phyloP scores from a whole-genome alignment of 2,888 invertebrate genomes.

The Euspilapteryx auroguttella region DNA sequence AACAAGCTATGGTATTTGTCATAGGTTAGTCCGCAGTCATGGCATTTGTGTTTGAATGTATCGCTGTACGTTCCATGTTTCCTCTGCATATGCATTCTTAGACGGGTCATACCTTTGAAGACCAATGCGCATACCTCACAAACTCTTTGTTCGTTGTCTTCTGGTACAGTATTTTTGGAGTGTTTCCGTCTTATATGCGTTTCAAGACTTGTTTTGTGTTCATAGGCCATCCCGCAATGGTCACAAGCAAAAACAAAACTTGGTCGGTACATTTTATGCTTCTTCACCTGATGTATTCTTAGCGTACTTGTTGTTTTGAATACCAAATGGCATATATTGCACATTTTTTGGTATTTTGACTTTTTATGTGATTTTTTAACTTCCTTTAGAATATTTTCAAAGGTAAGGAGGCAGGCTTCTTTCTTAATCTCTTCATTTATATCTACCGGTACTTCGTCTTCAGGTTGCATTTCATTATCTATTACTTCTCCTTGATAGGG shows the following conservation, averaged over 20 bases:
- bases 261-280: conserved; percentile 30
- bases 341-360: conserved; percentile 8
- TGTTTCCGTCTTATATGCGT: conserved; percentile 45
- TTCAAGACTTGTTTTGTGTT: conserved; percentile 35
- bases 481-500: conserved; percentile 24
- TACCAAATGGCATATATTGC: conserved; percentile 43
- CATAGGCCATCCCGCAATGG: conserved; percentile 41
- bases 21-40: conserved; percentile 38
- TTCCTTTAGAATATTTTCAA: conserved; percentile 25
- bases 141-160: conserved; percentile 29
- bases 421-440: no score
- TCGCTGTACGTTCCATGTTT: conserved; percentile 39
- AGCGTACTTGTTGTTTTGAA: conserved; percentile 35
- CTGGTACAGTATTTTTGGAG: conserved; percentile 21
- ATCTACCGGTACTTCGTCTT: conserved; percentile 28
- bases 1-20: conserved; percentile 27
- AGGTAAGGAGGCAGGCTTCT: no score
- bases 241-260: conserved; percentile 36
- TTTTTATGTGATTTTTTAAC: not conserved
- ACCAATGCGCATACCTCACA: conserved; percentile 45
- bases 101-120: conserved; percentile 34
- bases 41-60: conserved; percentile 30
- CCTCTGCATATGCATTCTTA: conserved; percentile 45
- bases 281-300: conserved; percentile 34
- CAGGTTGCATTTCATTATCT: conserved; percentile 24